A percentile compares a stretch with the other conserved stretches of the same genome.
phyloP scores from a whole-genome alignment of 1,140 invertebrate genomes.

The Macrotrachela quadricornifera region DNA sequence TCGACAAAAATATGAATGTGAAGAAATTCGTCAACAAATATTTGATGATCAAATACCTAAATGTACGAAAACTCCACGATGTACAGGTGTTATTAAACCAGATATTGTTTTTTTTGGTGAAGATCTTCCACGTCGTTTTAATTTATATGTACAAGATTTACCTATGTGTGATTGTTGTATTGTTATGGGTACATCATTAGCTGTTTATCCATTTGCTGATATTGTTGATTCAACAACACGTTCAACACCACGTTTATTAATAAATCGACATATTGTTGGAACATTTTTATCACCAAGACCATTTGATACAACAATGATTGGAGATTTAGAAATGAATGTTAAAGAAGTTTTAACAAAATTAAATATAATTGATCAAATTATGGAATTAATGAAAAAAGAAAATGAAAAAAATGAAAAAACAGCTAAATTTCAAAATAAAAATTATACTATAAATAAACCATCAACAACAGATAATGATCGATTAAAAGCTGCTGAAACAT shows the following conservation, averaged over 20 bases:
- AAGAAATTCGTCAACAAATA: neutral
- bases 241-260: constrained; percentile 22
- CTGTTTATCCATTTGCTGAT: constrained; percentile 31
- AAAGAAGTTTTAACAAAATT: no score
- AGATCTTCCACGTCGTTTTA: constrained; percentile 27
- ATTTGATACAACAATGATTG: constrained; percentile 16
- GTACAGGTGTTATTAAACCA: constrained; percentile 26
- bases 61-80: neutral
- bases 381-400: no score
- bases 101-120: constrained; percentile 33
- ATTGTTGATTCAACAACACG: constrained; percentile 22
- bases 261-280: constrained; percentile 26
- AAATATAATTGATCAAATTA: no score
- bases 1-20: constrained; percentile 44
- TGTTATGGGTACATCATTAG: constrained; percentile 30
- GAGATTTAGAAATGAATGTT: neutral
- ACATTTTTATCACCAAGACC: constrained; percentile 16
- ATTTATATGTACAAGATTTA: constrained; percentile 26
- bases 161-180: constrained; percentile 23
- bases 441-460: no score
- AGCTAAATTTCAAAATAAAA: no score
- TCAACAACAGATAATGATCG: no score
- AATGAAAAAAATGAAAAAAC: no score
- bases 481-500: no score
- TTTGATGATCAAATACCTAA: constrained; percentile 6